Evolutionary conservation across 2,888 invertebrate genomes (phyloP).

Genomic region (Dioctria rufipes): DNA sequence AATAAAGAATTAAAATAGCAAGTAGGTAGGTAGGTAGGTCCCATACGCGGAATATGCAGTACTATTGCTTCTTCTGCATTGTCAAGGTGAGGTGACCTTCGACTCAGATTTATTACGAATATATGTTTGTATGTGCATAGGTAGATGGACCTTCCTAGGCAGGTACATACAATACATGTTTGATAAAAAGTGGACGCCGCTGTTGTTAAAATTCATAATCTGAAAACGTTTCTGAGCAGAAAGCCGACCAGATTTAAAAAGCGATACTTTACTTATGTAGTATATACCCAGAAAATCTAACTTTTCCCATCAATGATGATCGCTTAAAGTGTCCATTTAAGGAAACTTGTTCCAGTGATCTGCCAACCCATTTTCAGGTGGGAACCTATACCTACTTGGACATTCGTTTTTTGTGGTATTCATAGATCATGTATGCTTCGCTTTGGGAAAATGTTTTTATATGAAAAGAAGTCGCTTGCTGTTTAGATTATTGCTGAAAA

Average conservation of each 20-base stretch:
- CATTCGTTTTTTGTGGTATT: too few species aligned
- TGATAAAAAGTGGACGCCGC: not conserved
- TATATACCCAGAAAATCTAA: not conserved
- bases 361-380: not conserved
- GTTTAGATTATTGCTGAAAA: not conserved
- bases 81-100: conserved; percentile 47
- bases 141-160: not conserved
- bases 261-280: too few species aligned
- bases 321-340: conserved; percentile 9
- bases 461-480: not conserved
- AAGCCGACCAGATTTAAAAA: not conserved
- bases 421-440: not conserved
- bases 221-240: not conserved
- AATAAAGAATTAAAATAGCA: not conserved
- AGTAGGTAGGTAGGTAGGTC: not conserved
- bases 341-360: conserved; percentile 21
- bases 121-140: not conserved
- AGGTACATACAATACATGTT: not conserved
- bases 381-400: not conserved
- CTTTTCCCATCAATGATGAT: not conserved
- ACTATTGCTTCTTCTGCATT: not conserved
- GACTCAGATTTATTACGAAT: conserved; percentile 20
- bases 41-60: not conserved
- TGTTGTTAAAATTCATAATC: not conserved
- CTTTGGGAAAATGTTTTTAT: not conserved